A percentile compares a stretch with the other conserved stretches of the same genome.
phyloP scores from a whole-genome alignment of 2,888 invertebrate species.

The Pristionchus mayeri region DNA sequence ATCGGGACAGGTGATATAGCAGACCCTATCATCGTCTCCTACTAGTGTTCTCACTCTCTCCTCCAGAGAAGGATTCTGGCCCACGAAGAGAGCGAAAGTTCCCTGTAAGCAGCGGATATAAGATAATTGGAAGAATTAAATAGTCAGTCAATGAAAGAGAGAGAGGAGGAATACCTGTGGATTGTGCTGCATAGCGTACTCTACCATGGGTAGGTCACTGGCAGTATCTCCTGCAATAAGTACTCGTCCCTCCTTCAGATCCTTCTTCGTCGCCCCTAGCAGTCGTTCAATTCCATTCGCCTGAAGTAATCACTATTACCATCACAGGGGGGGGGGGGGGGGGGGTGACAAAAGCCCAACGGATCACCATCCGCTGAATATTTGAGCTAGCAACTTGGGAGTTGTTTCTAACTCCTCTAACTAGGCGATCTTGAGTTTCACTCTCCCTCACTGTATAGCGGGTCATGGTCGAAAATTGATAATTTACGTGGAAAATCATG shows the following conservation, averaged over 20 bases:
- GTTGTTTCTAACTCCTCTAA: no score
- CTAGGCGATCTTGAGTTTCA: no score
- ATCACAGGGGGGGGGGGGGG: no score
- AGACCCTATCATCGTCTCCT: slow-evolving; percentile 60
- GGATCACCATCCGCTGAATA: no score
- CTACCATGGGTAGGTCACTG: slow-evolving; percentile 75
- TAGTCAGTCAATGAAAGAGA: background rate
- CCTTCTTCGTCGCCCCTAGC: slow-evolving; percentile 56
- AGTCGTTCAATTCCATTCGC: slow-evolving; percentile 63
- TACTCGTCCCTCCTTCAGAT: slow-evolving; percentile 43
- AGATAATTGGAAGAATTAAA: no score
- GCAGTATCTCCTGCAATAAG: slow-evolving; percentile 72
- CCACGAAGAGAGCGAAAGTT: slow-evolving; percentile 70
- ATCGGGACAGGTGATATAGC: slow-evolving; percentile 75
- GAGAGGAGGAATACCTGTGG: slow-evolving; percentile 60
- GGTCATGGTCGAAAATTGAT: no score
- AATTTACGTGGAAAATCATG: no score
- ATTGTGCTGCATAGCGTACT: slow-evolving; percentile 65
- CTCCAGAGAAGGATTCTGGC: slow-evolving; percentile 59
- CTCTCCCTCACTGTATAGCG: no score
- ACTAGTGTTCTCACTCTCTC: slow-evolving; percentile 62
- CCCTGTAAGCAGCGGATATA: no score
- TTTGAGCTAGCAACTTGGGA: no score
- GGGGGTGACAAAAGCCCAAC: no score
- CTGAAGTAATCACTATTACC: no score